Evolutionary conservation across 2,888 invertebrate genomes (phyloP).

Genomic region (Amphiduros pacificus): DNA sequence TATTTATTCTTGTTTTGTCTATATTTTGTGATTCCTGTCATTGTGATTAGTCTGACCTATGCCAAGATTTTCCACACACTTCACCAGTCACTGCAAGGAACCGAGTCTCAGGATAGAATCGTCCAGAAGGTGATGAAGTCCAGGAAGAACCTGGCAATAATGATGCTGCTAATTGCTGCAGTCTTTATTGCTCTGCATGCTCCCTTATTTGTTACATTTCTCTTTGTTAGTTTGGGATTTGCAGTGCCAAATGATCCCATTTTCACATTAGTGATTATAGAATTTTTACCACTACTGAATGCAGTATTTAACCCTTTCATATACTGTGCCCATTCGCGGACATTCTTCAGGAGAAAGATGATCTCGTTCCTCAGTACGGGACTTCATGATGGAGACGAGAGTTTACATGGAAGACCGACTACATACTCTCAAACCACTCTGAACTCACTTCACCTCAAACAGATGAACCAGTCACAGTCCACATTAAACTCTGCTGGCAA

Average conservation of each 20-base stretch:
- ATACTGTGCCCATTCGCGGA: slow-evolving; percentile 20
- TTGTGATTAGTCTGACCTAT: slow-evolving; percentile 22
- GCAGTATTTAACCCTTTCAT: slow-evolving; percentile 29
- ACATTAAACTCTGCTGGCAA: too few relatives aligned
- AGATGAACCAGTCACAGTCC: too few relatives aligned
- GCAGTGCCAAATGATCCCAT: slow-evolving; percentile 18
- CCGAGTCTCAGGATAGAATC: not conserved
- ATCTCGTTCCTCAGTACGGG: slow-evolving; percentile 7
- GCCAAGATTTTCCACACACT: slow-evolving; percentile 22
- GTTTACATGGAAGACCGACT: too few relatives aligned
- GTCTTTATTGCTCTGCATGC: slow-evolving; percentile 24
- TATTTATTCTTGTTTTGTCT: slow-evolving; percentile 20
- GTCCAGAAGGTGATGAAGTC: slow-evolving; percentile 11
- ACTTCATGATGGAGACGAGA: too few relatives aligned
- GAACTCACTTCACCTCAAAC: too few relatives aligned
- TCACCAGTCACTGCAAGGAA: not conserved
- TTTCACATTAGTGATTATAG: slow-evolving; percentile 26
- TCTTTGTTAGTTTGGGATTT: slow-evolving; percentile 17
- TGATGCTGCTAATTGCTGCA: slow-evolving; percentile 29
- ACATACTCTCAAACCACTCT: too few relatives aligned
- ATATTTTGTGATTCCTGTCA: slow-evolving; percentile 24
- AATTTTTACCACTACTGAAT: slow-evolving; percentile 24
- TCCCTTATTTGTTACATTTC: slow-evolving; percentile 21
- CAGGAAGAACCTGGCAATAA: slow-evolving; percentile 26
- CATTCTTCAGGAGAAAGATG: slow-evolving; percentile 18